Base-by-base conservation (phyloP, 2,113 vertebrate species). In the Regulus satrapa region DNA sequence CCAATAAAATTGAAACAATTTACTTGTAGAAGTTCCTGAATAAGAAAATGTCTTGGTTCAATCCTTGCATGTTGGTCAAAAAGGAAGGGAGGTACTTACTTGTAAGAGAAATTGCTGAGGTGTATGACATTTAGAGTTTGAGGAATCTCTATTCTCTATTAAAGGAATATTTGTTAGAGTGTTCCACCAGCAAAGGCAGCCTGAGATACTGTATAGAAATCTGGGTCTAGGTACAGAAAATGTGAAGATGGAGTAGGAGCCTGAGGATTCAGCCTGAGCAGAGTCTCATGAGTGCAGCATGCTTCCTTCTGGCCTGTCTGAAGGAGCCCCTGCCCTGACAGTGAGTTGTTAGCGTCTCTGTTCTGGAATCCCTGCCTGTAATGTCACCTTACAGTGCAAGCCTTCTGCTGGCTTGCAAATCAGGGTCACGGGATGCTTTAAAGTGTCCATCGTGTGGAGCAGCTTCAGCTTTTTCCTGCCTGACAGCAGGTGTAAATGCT, bases 321-420 rank as follows among this genome's bases (percentile, higher is more conserved):
- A 72, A 87, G 74, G 32, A n/a, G n/a, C n/a, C n/a, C n/a, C n/a
- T n/a, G n/a, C n/a, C n/a, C n/a, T n/a, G n/a, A n/a, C n/a, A n/a
- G n/a, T n/a, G n/a, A n/a, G n/a, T 59, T 59, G 32, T 71, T 58
- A 41, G 21, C 0, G 0, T 85, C 0, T 0, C 34, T 84, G 6
- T 80, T 86, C 41, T 80, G 41, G 63, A 91, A 51, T 83, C 19
- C 11, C 46, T 77, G 18, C 34, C 52, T 85, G 32, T 73, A 68
- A 83, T 63, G 89, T 78, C 13, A 5, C 64, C 17, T 78, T 81
- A 40, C 36, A 64, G 31, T 18, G 17, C 26, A 52, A 41, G 26
- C 6, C 26, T 28, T 38, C 34, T 88, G 49, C 11, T 5, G 12
- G 29, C 41, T 69, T 83, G 38, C 41, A 76, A 56, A 38, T 56